Conservation (phyloP, 2,797 vertebrate genomes). For the Sardinella longiceps region DNA sequence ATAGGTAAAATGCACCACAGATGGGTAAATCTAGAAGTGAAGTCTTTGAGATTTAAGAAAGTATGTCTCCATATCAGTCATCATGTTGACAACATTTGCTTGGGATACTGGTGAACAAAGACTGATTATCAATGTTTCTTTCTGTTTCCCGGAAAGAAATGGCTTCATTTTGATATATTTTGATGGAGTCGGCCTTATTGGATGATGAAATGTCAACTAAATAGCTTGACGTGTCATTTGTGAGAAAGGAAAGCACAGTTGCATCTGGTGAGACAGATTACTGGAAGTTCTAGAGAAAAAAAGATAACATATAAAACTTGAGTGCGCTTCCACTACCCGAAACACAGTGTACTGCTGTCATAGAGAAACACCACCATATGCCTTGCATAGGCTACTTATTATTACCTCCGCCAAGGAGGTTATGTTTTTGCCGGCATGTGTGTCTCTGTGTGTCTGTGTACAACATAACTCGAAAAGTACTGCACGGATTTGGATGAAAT, state of each 20-base stretch:
- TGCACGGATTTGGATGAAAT: too few relatives aligned
- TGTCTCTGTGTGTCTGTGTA: too few relatives aligned
- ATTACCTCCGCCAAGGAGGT: too few relatives aligned
- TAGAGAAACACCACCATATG: not conserved
- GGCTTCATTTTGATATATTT: not conserved
- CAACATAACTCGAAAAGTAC: too few relatives aligned
- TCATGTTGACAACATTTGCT: not conserved
- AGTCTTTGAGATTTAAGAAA: not conserved
- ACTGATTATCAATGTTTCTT: not conserved
- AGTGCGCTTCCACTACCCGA: not conserved
- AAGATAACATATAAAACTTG: not conserved
- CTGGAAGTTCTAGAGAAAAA: not conserved
- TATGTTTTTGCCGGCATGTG: too few relatives aligned
- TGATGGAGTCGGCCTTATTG: not conserved
- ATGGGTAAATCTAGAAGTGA: not conserved
- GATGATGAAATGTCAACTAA: slow-evolving; percentile 4
- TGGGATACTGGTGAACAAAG: not conserved
- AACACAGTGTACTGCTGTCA: not conserved
- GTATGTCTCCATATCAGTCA: not conserved
- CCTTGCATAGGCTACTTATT: not conserved
- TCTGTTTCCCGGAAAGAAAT: not conserved
- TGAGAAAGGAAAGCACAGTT: not conserved
- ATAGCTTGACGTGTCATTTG: not conserved
- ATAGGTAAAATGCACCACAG: not conserved
- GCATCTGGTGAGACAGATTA: not conserved